Conservation (phyloP, 2,888 invertebrate genomes). For the Asteroscopus sphinx region DNA sequence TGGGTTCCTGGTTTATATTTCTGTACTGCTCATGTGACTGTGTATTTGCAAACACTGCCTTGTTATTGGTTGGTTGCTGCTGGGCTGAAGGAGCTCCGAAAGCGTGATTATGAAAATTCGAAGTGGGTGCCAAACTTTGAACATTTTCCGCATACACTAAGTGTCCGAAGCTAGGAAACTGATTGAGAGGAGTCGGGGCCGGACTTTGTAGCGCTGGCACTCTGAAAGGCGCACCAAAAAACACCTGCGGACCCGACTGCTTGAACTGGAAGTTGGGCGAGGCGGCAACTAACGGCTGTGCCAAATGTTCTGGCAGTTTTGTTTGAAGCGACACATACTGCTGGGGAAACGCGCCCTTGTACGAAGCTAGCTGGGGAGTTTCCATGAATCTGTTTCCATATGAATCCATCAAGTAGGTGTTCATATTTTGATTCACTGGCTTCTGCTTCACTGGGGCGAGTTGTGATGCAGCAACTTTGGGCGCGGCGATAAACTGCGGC, state of each 20-base stretch:
- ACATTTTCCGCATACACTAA: conserved; percentile 69
- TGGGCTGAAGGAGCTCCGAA: conserved; percentile 57
- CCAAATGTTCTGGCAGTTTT: conserved; percentile 79
- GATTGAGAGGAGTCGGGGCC: conserved; percentile 61
- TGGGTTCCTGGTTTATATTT: conserved; percentile 61
- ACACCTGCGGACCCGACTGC: conserved; percentile 71
- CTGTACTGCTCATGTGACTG: conserved; percentile 63
- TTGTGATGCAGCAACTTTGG: conserved; percentile 68
- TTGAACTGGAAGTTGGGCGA: conserved; percentile 72
- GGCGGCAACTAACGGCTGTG: conserved; percentile 78
- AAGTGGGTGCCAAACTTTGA: conserved; percentile 64
- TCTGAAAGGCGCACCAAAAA: conserved; percentile 73
- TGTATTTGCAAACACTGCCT: conserved; percentile 67
- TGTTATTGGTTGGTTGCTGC: conserved; percentile 72
- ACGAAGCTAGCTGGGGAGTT: conserved; percentile 73
- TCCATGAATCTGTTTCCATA: conserved; percentile 82
- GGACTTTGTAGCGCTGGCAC: conserved; percentile 68
- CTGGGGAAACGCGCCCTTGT: conserved; percentile 77
- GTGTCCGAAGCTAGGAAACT: conserved; percentile 66
- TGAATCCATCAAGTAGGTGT: conserved; percentile 79
- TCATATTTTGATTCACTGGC: conserved; percentile 68
- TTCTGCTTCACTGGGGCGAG: conserved; percentile 74
- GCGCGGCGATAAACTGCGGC: conserved; percentile 68
- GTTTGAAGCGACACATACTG: conserved; percentile 79
- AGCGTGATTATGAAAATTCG: conserved; percentile 28